Evolutionary conservation across 1,140 invertebrate species (phyloP).

Genomic region (Drosophila ironensis): DNA sequence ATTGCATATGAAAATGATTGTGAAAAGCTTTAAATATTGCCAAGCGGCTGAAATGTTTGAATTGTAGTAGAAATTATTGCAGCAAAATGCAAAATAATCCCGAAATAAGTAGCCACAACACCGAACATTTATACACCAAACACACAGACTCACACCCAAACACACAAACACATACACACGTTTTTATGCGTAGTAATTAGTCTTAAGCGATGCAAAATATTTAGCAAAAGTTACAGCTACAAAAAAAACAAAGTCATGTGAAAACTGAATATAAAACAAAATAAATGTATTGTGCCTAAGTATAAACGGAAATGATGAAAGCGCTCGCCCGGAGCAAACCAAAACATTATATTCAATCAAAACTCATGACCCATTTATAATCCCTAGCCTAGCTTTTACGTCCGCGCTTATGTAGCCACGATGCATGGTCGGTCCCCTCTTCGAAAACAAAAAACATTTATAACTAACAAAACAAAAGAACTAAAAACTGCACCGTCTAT

Average conservation of each 20-base stretch:
- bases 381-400: slow-evolving; percentile 60
- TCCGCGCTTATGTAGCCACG: slow-evolving; percentile 26
- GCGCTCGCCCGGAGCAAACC: slow-evolving; percentile 20
- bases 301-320: slow-evolving; percentile 50
- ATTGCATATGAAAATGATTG: slow-evolving; percentile 66
- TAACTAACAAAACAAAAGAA: slow-evolving; percentile 4
- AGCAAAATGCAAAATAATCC: slow-evolving; percentile 51
- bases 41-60: slow-evolving; percentile 68
- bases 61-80: slow-evolving; percentile 65
- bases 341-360: slow-evolving; percentile 47
- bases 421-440: slow-evolving; percentile 1
- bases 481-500: slow-evolving; percentile 63
- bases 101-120: slow-evolving; percentile 48
- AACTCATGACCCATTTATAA: slow-evolving; percentile 50
- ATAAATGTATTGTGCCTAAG: slow-evolving; percentile 78
- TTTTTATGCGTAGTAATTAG: slow-evolving; percentile 73
- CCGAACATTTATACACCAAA: slow-evolving; percentile 27
- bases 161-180: slow-evolving; percentile 47
- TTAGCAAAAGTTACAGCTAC: slow-evolving; percentile 53
- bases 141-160: too few relatives aligned
- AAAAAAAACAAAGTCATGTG: slow-evolving; percentile 24
- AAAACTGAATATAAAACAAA: slow-evolving; percentile 48
- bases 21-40: slow-evolving; percentile 74
- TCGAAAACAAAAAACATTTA: slow-evolving; percentile 1
- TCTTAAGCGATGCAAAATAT: slow-evolving; percentile 47